These are phyloP conservation scores for Tuberolachnus salignus DNA, from an alignment of 2,888 invertebrate species.

Conservation along the genomic window DNA sequence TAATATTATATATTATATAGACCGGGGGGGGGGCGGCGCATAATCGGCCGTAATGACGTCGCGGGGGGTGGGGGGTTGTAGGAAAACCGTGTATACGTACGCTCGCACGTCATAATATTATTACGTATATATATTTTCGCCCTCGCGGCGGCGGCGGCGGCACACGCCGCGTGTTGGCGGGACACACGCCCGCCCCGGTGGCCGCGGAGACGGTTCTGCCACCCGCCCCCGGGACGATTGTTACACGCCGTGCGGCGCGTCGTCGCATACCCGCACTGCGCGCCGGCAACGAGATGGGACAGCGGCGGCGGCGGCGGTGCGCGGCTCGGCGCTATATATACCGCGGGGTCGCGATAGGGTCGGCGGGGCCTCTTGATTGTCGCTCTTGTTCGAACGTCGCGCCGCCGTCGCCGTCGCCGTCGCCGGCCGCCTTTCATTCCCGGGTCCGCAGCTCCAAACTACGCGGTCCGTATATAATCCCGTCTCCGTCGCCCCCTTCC, in stretches of 20 bases:
- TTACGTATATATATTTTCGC: not conserved
- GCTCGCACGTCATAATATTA: too few species aligned
- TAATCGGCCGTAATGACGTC: too few species aligned
- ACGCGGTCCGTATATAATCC: slow-evolving; percentile 46
- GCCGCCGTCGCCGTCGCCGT: slow-evolving; percentile 13
- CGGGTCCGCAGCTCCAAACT: slow-evolving; percentile 38
- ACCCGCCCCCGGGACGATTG: slow-evolving; percentile 20
- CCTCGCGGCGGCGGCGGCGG: not conserved
- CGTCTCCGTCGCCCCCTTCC: not conserved
- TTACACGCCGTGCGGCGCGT: not conserved
- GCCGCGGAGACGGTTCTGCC: slow-evolving; percentile 12
- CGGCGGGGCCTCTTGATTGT: slow-evolving; percentile 48
- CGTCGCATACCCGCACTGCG: not conserved
- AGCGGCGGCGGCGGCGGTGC: not conserved
- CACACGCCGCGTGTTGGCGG: slow-evolving; percentile 28
- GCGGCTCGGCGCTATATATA: not conserved
- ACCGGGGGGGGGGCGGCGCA: too few species aligned
- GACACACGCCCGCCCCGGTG: slow-evolving; percentile 8
- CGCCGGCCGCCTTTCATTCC: slow-evolving; percentile 39
- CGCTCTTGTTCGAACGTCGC: slow-evolving; percentile 51
- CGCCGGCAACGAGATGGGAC: not conserved
- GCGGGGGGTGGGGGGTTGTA: too few species aligned
- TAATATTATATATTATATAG: too few species aligned
- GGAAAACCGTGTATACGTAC: too few species aligned
- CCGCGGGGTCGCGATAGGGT: slow-evolving; percentile 3